Conservation (phyloP, 2,113 vertebrate species). For the Epinephelus cyanopodus region DNA sequence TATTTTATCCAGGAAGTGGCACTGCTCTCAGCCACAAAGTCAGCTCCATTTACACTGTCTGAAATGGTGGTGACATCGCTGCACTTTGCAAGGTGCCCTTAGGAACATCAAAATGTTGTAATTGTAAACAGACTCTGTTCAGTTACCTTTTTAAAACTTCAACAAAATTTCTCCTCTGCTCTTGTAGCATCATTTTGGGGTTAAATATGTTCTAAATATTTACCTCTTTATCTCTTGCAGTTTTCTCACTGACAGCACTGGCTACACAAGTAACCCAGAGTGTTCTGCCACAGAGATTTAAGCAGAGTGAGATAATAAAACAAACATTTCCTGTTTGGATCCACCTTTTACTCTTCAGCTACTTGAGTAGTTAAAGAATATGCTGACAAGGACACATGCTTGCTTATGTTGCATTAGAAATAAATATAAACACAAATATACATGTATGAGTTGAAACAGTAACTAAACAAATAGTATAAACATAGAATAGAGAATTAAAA, state of each 20-base stretch:
- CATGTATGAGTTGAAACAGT: no score
- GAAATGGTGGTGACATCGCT: neutral
- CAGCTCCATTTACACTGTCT: neutral
- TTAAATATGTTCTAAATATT: neutral
- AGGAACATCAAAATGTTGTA: neutral
- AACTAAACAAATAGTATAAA: no score
- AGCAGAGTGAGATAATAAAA: no score
- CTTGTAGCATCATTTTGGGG: neutral
- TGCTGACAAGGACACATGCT: no score
- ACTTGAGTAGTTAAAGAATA: no score
- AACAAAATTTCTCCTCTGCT: neutral
- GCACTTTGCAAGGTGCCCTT: neutral
- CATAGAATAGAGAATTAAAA: no score
- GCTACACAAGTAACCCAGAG: neutral
- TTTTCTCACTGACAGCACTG: neutral
- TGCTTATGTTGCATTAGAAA: no score
- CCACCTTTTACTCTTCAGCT: no score
- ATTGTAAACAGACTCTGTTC: neutral
- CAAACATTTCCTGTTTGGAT: no score
- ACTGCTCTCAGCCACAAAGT: neutral
- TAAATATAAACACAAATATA: no score
- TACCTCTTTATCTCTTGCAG: neutral
- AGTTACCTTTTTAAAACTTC: neutral
- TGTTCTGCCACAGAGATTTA: neutral
- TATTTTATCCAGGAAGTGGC: constrained; percentile 5